Conservation (phyloP, 2,113 vertebrate species). For the Rhabdomys dilectus region DNA sequence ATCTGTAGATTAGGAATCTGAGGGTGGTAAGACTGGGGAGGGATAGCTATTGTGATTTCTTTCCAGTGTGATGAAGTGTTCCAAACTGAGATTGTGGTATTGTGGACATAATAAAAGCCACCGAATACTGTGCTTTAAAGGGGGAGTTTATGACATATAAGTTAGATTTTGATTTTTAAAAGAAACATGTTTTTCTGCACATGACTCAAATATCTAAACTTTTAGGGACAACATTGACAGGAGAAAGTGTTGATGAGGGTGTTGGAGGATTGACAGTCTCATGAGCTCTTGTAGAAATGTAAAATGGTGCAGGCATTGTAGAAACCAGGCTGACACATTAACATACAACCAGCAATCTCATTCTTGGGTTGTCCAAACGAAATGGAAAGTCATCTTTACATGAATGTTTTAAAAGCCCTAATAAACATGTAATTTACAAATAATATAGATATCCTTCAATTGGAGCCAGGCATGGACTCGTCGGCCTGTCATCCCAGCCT, state of each 20-base stretch:
- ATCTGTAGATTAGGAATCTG: not conserved
- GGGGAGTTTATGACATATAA: not conserved
- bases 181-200: not conserved
- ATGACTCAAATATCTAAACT: not conserved
- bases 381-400: not conserved
- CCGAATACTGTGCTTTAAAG: not conserved
- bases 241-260: not conserved
- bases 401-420: not conserved
- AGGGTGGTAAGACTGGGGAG: not conserved
- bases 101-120: not conserved
- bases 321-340: not conserved
- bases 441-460: not conserved
- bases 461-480: not conserved
- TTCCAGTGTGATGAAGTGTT: not conserved
- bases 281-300: not conserved
- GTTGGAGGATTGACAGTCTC: not conserved
- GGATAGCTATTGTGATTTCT: not conserved
- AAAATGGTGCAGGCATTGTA: not conserved
- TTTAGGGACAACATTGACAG: not conserved
- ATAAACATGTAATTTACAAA: not conserved
- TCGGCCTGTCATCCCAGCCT: not conserved
- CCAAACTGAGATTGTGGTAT: not conserved
- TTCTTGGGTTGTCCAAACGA: not conserved
- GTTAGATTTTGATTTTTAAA: not conserved
- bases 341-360: not conserved